Percentiles rank a stretch among this genome's conserved stretches.
Conservation (phyloP, 2,888 invertebrate genomes). For the Leptogaster cylindrica region DNA sequence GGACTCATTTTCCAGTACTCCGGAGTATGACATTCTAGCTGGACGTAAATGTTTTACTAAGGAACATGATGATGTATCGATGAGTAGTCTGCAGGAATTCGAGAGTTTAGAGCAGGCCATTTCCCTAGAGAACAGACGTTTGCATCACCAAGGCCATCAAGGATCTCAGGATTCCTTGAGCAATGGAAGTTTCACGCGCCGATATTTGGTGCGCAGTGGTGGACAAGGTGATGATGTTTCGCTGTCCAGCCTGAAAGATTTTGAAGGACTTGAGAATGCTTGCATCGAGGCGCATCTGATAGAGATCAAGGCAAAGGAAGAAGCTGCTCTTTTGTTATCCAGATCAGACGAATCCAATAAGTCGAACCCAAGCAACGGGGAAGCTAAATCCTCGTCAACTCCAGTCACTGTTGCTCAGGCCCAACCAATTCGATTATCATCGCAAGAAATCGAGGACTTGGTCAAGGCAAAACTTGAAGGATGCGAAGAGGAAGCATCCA, state of each 20-base stretch:
- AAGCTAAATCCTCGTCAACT: slow-evolving; percentile 50
- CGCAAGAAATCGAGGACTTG: slow-evolving; percentile 56
- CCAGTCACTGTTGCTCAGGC: slow-evolving; percentile 52
- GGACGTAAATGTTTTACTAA: slow-evolving; percentile 83
- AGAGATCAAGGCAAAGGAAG: slow-evolving; percentile 83
- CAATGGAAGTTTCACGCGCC: slow-evolving; percentile 80
- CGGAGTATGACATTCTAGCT: slow-evolving; percentile 86
- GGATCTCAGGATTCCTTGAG: slow-evolving; percentile 86
- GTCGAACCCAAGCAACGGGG: slow-evolving; percentile 56
- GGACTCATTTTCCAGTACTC: slow-evolving; percentile 89
- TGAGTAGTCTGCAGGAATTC: slow-evolving; percentile 93
- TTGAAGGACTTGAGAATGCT: slow-evolving; percentile 89
- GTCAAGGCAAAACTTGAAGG: slow-evolving; percentile 60
- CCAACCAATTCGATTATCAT: slow-evolving; percentile 48
- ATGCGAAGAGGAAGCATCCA: slow-evolving; percentile 56
- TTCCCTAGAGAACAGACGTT: slow-evolving; percentile 76
- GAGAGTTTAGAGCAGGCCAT: slow-evolving; percentile 88
- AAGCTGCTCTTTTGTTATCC: slow-evolving; percentile 76
- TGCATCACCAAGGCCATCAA: slow-evolving; percentile 63
- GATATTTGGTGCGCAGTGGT: slow-evolving; percentile 73
- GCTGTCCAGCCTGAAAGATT: slow-evolving; percentile 86
- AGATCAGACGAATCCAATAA: slow-evolving; percentile 62
- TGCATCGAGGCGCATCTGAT: slow-evolving; percentile 83
- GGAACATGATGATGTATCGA: slow-evolving; percentile 90
- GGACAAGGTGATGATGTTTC: slow-evolving; percentile 86